Percentiles rank a stretch among this genome's conserved stretches.
phyloP scores from a whole-genome alignment of 2,888 invertebrate species.

The Agrypnus murinus region DNA sequence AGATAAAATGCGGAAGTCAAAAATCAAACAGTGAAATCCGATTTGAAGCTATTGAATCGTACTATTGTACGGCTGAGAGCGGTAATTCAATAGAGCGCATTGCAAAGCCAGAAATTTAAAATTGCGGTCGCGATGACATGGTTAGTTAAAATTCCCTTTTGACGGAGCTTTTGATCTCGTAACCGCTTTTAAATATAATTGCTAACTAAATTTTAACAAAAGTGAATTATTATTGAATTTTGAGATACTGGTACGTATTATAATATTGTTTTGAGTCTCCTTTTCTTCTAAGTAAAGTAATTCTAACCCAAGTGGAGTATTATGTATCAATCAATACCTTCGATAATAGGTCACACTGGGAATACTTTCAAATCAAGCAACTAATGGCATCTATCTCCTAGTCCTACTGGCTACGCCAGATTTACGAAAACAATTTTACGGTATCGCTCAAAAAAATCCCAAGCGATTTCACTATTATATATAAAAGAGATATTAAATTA shows the following conservation, averaged over 20 bases:
- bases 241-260: too few relatives aligned
- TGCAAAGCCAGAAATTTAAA: conserved; percentile 60
- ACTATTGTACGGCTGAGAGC: conserved; percentile 55
- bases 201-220: conserved; percentile 42
- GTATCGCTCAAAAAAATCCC: conserved; percentile 46
- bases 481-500: conserved; percentile 59
- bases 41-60: conserved; percentile 58
- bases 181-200: conserved; percentile 55
- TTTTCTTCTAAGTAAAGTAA: neutral
- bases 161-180: conserved; percentile 59
- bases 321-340: conserved; percentile 47
- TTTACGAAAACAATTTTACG: conserved; percentile 51
- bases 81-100: conserved; percentile 61
- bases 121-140: conserved; percentile 61
- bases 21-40: conserved; percentile 63
- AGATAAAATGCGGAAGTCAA: conserved; percentile 56
- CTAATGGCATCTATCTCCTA: conserved; percentile 46
- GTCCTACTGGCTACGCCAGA: conserved; percentile 19
- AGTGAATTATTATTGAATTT: conserved; percentile 21
- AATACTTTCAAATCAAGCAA: conserved; percentile 24
- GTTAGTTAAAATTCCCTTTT: conserved; percentile 63
- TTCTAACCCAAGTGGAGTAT: conserved; percentile 21
- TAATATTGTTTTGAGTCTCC: neutral
- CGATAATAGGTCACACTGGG: conserved; percentile 41
- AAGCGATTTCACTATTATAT: conserved; percentile 41